phyloP scores from a whole-genome alignment of 2,888 invertebrate genomes.

The Lycophotia porphyrea region DNA sequence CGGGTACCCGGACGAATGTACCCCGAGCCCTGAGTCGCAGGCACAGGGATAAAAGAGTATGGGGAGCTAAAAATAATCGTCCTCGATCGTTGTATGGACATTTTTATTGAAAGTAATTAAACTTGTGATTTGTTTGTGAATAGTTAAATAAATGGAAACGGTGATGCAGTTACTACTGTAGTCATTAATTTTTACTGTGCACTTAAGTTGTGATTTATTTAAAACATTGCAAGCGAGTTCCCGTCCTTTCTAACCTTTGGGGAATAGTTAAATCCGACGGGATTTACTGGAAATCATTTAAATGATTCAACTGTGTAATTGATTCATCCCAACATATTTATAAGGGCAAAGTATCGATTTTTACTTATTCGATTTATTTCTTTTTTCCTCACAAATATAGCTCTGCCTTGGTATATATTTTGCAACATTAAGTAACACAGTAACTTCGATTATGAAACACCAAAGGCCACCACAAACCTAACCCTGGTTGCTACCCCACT shows the following conservation, averaged over 20 bases:
- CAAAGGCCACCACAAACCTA: constrained; percentile 19
- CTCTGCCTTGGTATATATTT: too few species aligned
- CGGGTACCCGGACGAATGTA: constrained; percentile 63
- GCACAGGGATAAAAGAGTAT: constrained; percentile 36
- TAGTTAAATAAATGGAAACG: constrained; percentile 27
- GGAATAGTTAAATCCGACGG: background rate
- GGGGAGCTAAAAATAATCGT: constrained; percentile 64
- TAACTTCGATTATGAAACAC: constrained; percentile 20
- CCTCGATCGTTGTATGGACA: constrained; percentile 34
- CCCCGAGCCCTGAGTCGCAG: constrained; percentile 57
- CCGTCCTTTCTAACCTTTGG: background rate
- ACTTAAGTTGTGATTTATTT: constrained; percentile 22
- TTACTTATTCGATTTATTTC: background rate
- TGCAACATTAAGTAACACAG: background rate
- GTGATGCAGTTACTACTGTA: constrained; percentile 2
- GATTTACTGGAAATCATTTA: background rate
- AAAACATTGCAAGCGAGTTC: background rate
- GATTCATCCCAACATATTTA: background rate
- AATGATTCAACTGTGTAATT: background rate
- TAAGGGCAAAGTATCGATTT: background rate
- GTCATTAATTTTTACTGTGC: constrained; percentile 19
- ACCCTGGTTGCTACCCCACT: constrained; percentile 28
- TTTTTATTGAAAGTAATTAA: constrained; percentile 53
- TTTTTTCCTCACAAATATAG: too few species aligned
- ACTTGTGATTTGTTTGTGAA: constrained; percentile 40